A percentile compares a stretch with the other conserved stretches of the same genome.
phyloP scores from a whole-genome alignment of 2,113 vertebrate genomes.

The Seriola dumerili region DNA sequence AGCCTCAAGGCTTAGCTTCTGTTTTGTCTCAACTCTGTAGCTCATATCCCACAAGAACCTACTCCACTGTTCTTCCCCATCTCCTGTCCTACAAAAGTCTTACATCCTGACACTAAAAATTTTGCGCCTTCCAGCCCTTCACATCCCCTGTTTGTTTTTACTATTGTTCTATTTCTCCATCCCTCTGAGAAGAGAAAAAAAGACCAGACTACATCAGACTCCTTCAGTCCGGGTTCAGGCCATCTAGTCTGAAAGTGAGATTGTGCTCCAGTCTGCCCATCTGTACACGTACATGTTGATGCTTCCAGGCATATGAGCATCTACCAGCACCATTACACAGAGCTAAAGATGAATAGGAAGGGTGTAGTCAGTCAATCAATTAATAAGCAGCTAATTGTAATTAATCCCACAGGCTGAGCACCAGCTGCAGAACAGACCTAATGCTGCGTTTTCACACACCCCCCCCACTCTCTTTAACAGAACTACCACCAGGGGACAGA shows the following conservation, averaged over 20 bases:
- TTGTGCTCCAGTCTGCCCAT: constrained; percentile 20
- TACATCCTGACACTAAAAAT: constrained; percentile 30
- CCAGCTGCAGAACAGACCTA: constrained; percentile 58
- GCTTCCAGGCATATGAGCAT: constrained; percentile 11
- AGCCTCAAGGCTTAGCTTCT: constrained; percentile 57
- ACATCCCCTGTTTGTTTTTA: constrained; percentile 1
- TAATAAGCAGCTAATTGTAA: constrained; percentile 68
- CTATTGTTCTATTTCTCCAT: background rate
- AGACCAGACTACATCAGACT: constrained; percentile 13
- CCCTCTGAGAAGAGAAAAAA: background rate
- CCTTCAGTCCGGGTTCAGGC: constrained; percentile 11
- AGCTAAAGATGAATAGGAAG: constrained; percentile 27
- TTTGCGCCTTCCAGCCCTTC: constrained; percentile 21
- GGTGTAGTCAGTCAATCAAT: constrained; percentile 56
- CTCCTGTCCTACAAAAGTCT: constrained; percentile 12
- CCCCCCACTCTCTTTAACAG: constrained; percentile 32
- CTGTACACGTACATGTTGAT: constrained; percentile 4
- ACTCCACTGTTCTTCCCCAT: constrained; percentile 1
- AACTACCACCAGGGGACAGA: constrained; percentile 34
- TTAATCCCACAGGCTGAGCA: constrained; percentile 67
- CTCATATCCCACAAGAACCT: constrained; percentile 31
- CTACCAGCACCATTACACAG: constrained; percentile 9
- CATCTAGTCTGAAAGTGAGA: constrained; percentile 15
- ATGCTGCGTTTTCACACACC: constrained; percentile 37
- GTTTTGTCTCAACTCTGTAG: constrained; percentile 53